Percentiles rank a stretch among this genome's conserved stretches.
phyloP scores from a whole-genome alignment of 1,140 invertebrate species.

The Asobara japonica region DNA sequence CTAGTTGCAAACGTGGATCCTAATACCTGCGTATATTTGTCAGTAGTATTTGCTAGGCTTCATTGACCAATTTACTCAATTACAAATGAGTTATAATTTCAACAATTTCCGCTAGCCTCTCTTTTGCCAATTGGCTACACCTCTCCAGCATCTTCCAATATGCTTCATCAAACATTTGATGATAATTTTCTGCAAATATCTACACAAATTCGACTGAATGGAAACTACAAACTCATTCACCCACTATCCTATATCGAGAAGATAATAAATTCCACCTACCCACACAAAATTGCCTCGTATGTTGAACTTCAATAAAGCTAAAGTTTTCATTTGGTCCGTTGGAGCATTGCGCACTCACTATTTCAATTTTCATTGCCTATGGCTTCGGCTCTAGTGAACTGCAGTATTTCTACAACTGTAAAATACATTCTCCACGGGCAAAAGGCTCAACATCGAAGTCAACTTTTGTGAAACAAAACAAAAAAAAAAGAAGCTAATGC shows the following conservation, averaged over 20 bases:
- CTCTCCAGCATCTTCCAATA: too few species aligned
- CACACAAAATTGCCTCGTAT: background rate
- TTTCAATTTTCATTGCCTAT: background rate
- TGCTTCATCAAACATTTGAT: too few species aligned
- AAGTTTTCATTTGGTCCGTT: background rate
- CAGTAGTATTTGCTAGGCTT: background rate
- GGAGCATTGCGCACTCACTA: background rate
- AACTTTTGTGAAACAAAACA: background rate
- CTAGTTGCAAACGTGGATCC: conserved; percentile 24
- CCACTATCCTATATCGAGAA: too few species aligned
- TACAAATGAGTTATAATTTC: background rate
- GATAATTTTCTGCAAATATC: too few species aligned
- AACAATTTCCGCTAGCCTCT: background rate
- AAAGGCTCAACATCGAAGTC: background rate
- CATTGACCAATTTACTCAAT: background rate
- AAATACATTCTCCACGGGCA: background rate
- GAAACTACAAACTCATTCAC: too few species aligned
- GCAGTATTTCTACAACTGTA: background rate
- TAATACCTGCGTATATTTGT: conserved; percentile 11
- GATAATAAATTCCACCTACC: too few species aligned
- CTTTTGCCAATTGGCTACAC: too few species aligned
- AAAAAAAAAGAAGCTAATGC: background rate
- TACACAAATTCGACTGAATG: too few species aligned
- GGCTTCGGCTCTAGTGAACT: background rate
- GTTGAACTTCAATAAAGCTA: background rate